A percentile compares a stretch with the other conserved stretches of the same genome.
Conservation (phyloP, 2,888 invertebrate species). For the Platycnemis pennipes region DNA sequence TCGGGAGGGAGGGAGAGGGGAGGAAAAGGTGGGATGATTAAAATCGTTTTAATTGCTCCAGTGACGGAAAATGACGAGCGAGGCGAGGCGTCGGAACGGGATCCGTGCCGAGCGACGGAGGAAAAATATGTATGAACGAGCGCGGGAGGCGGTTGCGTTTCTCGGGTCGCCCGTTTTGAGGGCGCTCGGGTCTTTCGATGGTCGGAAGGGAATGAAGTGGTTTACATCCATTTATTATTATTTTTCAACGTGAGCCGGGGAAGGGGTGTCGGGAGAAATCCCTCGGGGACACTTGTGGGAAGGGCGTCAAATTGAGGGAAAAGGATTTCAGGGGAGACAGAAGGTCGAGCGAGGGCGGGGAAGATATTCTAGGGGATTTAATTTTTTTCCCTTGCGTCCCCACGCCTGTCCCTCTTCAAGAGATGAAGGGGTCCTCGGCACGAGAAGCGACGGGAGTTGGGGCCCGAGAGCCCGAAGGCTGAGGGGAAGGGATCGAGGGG, state of each 20-base stretch:
- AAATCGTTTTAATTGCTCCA: constrained; percentile 51
- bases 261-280: not conserved
- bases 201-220: constrained; percentile 49
- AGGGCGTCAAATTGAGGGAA: constrained; percentile 44
- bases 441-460: not conserved
- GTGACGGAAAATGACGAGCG: constrained; percentile 40
- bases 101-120: not conserved
- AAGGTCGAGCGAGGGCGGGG: not conserved
- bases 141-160: not conserved
- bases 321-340: constrained; percentile 9
- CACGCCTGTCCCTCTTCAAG: not conserved
- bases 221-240: constrained; percentile 44
- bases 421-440: not conserved
- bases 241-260: not conserved
- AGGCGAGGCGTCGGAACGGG: not conserved
- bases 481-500: not conserved
- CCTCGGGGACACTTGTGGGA: constrained; percentile 32
- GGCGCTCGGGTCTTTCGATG: constrained; percentile 8
- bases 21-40: constrained; percentile 30
- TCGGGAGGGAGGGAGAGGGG: not conserved
- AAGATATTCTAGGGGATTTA: no score
- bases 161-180: constrained; percentile 3
- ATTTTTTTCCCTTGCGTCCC: not conserved
- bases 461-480: not conserved
- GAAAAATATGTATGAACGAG: not conserved